Conservation (phyloP, 2,888 invertebrate species). For the Athripsodes cinereus region DNA sequence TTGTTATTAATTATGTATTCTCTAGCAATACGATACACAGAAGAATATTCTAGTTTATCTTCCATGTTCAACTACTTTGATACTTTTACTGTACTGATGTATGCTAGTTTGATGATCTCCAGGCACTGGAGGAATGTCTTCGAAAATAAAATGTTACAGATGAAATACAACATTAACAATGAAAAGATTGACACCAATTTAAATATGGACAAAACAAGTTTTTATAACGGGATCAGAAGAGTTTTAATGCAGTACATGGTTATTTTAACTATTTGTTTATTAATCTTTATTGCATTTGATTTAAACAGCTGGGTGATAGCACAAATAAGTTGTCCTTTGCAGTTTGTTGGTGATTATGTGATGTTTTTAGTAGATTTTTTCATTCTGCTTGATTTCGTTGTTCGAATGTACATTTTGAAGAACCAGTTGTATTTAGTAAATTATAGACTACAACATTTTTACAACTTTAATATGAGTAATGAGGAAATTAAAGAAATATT, state of each 20-base stretch:
- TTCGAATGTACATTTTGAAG: constrained; percentile 2
- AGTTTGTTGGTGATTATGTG: background rate
- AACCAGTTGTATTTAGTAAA: background rate
- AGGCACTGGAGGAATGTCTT: background rate
- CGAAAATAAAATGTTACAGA: background rate
- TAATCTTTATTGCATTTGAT: background rate
- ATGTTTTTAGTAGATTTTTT: background rate
- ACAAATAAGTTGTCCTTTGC: background rate
- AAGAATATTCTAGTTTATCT: background rate
- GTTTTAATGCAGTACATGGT: background rate
- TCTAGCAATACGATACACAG: background rate
- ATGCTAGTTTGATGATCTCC: background rate
- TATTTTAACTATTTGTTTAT: background rate
- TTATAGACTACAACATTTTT: background rate
- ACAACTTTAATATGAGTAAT: no score
- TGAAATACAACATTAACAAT: background rate
- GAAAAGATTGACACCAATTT: background rate
- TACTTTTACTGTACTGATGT: background rate
- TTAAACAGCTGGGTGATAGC: background rate
- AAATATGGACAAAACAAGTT: background rate
- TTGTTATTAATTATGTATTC: background rate
- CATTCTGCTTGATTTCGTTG: background rate
- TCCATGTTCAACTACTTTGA: background rate
- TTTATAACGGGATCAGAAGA: background rate
- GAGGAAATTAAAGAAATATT: no score